Percentiles rank a stretch among this genome's conserved stretches.
phyloP scores from a whole-genome alignment of 1,140 invertebrate genomes.

The Pygmarrhopalites habei region DNA sequence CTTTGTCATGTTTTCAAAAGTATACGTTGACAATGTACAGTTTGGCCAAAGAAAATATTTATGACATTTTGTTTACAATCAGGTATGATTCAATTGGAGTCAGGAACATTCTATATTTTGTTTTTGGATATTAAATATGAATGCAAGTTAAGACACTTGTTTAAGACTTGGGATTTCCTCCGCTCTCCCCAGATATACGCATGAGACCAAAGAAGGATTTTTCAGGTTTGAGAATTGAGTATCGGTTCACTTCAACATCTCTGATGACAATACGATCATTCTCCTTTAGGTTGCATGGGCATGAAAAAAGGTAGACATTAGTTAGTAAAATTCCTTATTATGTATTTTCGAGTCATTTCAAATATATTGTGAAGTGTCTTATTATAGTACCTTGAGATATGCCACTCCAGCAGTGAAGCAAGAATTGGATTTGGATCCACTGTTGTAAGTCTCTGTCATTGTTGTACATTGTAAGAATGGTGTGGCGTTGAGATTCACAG shows the following conservation, averaged over 20 bases:
- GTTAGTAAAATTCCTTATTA: too few relatives aligned
- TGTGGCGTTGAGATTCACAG: constrained; percentile 47
- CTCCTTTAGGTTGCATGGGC: too few relatives aligned
- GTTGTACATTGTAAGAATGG: constrained; percentile 54
- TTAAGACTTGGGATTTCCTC: constrained; percentile 11
- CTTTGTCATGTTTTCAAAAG: too few relatives aligned
- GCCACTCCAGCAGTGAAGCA: constrained; percentile 66
- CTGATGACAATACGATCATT: constrained; percentile 58
- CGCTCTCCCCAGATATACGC: constrained; percentile 52
- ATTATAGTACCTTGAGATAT: too few relatives aligned
- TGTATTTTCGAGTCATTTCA: too few relatives aligned
- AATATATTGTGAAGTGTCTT: too few relatives aligned
- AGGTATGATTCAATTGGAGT: too few relatives aligned
- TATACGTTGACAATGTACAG: too few relatives aligned
- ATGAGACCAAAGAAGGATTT: constrained; percentile 73
- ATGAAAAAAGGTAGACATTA: too few relatives aligned
- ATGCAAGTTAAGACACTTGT: too few relatives aligned
- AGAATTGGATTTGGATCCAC: constrained; percentile 47
- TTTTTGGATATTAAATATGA: background rate
- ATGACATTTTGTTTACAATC: too few relatives aligned
- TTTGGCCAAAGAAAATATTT: too few relatives aligned
- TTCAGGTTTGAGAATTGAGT: constrained; percentile 60
- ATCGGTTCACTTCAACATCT: constrained; percentile 59
- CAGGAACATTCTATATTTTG: background rate
- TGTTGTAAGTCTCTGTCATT: constrained; percentile 46